Base-by-base conservation (phyloP, 1,140 invertebrate species). In the Caligus rogercresseyi region DNA sequence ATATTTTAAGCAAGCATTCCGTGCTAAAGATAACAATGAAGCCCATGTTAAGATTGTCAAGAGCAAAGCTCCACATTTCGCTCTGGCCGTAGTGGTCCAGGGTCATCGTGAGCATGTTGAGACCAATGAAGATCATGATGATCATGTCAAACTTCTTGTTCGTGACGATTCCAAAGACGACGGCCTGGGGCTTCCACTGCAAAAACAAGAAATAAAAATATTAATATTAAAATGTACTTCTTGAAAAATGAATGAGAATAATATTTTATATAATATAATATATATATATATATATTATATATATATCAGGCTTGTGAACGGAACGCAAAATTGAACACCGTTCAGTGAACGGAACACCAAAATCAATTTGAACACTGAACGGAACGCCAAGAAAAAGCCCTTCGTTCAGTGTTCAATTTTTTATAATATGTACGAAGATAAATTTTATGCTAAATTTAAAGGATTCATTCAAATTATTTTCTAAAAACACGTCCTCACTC, bases 111-210 rank as follows among this genome's bases (percentile, higher is more conserved):
- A 96, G 79, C 93, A 97, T 98, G 78, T 98, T 98, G 64, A 97
- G 74, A 69, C 90, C 89, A 72, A 98, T 98, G 77, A 96, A 92
- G 75, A 95, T 81, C 92, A 98, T 97, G 74, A 98, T 98, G 70
- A 92, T 83, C 85, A 98, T 96, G 77, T 98, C 94, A 78, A 98
- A 98, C 77, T 96, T 96, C 76, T 95, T 94, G 77, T 94, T 89
- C 63, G 89, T 94, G 67, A 91, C 89, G 73, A 97, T 84, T 78
- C 96, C 90, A 75, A 97, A 98, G 67, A 96, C 86, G 70, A 95
- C 85, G 63, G 84, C 87, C 80, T 96, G 90, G 58, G 89, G 87
- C 74, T 84, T 83, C 83, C 91, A 92, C 91, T 98, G 77, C 82
- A 80, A 19, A 21, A 59, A 31, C 43, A 61, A 63, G 65, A 23